Percentiles rank a stretch among this genome's conserved stretches.
Conservation (phyloP, 2,797 vertebrate species). For the Squalus acanthias region DNA sequence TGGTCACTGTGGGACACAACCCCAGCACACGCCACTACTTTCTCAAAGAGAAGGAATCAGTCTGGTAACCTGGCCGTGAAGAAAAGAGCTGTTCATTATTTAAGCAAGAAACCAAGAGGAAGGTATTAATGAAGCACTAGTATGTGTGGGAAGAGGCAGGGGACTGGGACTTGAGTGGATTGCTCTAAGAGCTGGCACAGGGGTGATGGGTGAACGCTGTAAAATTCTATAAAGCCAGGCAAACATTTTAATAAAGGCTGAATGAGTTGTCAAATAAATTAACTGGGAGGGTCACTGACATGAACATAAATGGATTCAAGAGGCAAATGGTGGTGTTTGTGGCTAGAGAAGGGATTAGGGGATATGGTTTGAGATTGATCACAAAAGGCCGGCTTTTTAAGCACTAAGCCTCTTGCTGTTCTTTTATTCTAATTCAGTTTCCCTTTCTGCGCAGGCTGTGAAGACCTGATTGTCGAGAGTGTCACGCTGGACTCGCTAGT, state of each 20-base stretch:
- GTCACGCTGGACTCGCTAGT: constrained; percentile 90
- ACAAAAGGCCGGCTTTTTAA: background rate
- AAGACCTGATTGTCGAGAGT: constrained; percentile 95
- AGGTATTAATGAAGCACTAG: background rate
- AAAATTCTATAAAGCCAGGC: background rate
- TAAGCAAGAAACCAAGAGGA: background rate
- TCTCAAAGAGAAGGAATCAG: background rate
- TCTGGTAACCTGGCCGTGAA: background rate
- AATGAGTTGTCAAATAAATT: background rate
- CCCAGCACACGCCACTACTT: background rate
- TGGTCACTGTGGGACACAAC: background rate
- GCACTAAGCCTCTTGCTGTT: background rate
- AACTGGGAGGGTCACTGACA: background rate
- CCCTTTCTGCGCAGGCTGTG: constrained; percentile 68
- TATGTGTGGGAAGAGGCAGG: background rate
- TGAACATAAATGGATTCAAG: background rate
- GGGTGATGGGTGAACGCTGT: background rate
- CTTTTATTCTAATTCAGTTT: background rate
- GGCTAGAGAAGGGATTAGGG: background rate
- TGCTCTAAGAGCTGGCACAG: background rate
- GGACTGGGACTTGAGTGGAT: background rate
- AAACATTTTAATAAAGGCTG: background rate
- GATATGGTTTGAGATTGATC: background rate
- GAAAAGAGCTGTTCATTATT: background rate
- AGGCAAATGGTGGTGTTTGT: background rate